These are phyloP conservation scores for Megaceryle maxima DNA, from an alignment of 2,113 vertebrate genomes.

Conservation along the genomic window DNA sequence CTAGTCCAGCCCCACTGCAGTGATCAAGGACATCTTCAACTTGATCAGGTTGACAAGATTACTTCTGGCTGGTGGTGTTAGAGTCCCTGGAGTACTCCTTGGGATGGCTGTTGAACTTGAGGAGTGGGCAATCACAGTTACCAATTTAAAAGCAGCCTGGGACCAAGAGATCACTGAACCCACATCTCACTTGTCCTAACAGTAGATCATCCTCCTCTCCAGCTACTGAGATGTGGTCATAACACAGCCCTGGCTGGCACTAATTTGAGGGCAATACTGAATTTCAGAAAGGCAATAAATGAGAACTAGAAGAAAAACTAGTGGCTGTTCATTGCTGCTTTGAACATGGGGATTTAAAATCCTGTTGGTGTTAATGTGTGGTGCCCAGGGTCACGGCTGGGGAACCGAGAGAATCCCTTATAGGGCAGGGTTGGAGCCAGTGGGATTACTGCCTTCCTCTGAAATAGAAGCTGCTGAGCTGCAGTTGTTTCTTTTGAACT, in stretches of 20 bases:
- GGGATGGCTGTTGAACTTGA: background rate
- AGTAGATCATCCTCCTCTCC: background rate
- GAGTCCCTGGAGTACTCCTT: background rate
- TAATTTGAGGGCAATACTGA: background rate
- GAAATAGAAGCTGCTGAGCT: slow-evolving; percentile 71
- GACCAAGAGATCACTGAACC: background rate
- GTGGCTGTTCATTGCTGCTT: background rate
- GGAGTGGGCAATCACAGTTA: background rate
- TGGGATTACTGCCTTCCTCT: slow-evolving; percentile 64
- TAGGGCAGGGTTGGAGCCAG: slow-evolving; percentile 57
- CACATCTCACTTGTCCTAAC: background rate
- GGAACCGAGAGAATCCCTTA: slow-evolving; percentile 55
- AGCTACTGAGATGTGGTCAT: background rate
- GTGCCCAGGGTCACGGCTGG: slow-evolving; percentile 9
- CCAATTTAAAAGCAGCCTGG: background rate
- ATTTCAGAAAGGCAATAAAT: background rate
- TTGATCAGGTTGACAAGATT: background rate
- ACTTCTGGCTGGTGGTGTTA: background rate
- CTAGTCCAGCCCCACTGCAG: background rate
- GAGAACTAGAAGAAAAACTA: background rate
- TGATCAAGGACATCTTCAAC: background rate
- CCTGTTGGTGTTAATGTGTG: background rate
- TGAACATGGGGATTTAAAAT: background rate
- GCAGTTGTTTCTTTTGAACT: slow-evolving; percentile 70
- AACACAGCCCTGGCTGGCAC: background rate